A percentile compares a stretch with the other conserved stretches of the same genome.
Evolutionary conservation across 2,888 invertebrate genomes (phyloP).

Genomic region (Zygothrica quintamaculata): DNA sequence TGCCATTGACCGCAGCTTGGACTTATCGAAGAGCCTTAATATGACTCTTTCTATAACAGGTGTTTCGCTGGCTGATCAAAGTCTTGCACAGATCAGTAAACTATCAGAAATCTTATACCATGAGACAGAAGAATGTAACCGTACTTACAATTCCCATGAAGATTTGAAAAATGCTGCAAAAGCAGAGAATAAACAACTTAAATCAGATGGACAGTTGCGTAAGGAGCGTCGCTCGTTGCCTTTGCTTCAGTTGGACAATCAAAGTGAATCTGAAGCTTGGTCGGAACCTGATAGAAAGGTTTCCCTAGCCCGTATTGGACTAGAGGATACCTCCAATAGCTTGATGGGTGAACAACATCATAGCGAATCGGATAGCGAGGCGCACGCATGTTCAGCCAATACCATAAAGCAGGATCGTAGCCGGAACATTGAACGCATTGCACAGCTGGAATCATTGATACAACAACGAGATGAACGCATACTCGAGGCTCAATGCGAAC

Average conservation of each 20-base stretch:
- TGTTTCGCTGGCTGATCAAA: conserved; percentile 85
- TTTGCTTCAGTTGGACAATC: conserved; percentile 70
- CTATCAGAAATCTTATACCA: conserved; percentile 84
- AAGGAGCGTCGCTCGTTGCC: conserved; percentile 83
- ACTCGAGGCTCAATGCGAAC: conserved; percentile 81
- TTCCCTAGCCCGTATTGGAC: conserved; percentile 91
- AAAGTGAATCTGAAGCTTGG: conserved; percentile 92
- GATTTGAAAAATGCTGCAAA: conserved; percentile 63
- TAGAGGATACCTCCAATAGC: conserved; percentile 85
- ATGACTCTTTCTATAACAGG: conserved; percentile 82
- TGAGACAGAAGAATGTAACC: conserved; percentile 62
- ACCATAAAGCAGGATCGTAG: conserved; percentile 63
- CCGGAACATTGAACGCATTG: conserved; percentile 84
- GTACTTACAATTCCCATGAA: conserved; percentile 80
- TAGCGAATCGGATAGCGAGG: conserved; percentile 83
- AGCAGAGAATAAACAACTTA: conserved; percentile 78
- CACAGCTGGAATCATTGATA: conserved; percentile 84
- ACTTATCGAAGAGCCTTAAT: conserved; percentile 86
- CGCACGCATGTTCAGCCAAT: conserved; percentile 43
- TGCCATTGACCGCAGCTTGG: conserved; percentile 86
- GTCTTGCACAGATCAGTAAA: conserved; percentile 85
- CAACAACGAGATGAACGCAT: conserved; percentile 85
- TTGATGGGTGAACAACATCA: conserved; percentile 43
- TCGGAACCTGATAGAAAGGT: conserved; percentile 94
- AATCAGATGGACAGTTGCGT: conserved; percentile 65